Evolutionary conservation across 2,888 invertebrate species (phyloP).

Genomic region (Agriotes lineatus): DNA sequence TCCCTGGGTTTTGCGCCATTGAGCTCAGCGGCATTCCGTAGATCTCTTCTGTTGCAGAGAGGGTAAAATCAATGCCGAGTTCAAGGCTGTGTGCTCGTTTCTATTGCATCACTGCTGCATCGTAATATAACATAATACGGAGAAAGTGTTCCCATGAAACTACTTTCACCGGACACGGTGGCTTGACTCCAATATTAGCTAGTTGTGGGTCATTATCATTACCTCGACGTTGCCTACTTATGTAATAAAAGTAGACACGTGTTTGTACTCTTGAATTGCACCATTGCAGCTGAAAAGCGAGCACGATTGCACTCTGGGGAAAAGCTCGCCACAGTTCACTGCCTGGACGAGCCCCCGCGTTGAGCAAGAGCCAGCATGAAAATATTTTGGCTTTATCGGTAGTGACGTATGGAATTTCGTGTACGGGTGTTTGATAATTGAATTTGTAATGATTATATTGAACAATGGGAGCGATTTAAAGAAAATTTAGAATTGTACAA

Average conservation of each 20-base stretch:
- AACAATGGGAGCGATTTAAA: no score
- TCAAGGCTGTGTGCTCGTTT: slow-evolving; percentile 36
- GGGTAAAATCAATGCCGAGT: slow-evolving; percentile 37
- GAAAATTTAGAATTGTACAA: no score
- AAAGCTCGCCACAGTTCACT: no score
- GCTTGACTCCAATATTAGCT: slow-evolving; percentile 44
- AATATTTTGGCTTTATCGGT: no score
- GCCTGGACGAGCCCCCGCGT: no score
- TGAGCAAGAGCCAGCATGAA: no score
- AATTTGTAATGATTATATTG: no score
- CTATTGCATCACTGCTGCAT: slow-evolving; percentile 36
- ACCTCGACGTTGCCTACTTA: slow-evolving; percentile 25
- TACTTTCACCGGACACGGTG: slow-evolving; percentile 45
- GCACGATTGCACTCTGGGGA: neutral
- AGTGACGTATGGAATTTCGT: no score
- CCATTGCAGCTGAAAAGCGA: neutral
- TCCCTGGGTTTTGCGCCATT: no score
- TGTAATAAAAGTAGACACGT: slow-evolving; percentile 33
- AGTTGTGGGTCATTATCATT: slow-evolving; percentile 52
- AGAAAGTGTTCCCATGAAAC: slow-evolving; percentile 43
- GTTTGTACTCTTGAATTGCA: slow-evolving; percentile 21
- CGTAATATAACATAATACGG: slow-evolving; percentile 34
- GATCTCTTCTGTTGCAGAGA: neutral
- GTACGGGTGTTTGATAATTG: no score
- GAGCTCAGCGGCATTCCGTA: no score